Conservation (phyloP, 2,888 invertebrate species). For the Smittia aterrima region DNA sequence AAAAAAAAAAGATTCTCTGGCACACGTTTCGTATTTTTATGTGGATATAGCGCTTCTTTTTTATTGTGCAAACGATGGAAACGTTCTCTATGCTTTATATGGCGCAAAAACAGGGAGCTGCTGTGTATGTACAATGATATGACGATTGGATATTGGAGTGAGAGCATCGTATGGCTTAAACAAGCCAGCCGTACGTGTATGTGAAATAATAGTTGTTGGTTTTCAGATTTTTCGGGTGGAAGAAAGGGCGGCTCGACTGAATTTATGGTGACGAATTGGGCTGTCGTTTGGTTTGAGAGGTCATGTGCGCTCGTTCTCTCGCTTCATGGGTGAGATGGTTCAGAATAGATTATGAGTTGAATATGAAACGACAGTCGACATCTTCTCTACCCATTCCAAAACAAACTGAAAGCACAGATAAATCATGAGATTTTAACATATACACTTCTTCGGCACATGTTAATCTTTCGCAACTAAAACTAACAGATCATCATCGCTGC, state of each 20-base stretch:
- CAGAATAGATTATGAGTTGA: conserved; percentile 27
- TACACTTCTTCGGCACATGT: not conserved
- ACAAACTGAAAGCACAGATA: conserved; percentile 18
- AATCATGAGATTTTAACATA: conserved; percentile 34
- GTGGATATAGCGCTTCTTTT: not conserved
- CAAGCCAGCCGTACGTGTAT: conserved; percentile 34
- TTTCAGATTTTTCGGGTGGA: conserved; percentile 8
- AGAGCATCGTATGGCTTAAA: conserved; percentile 28
- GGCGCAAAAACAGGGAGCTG: conserved; percentile 15
- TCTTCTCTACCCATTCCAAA: not conserved
- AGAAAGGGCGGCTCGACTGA: not conserved
- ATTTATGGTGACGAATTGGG: conserved; percentile 29
- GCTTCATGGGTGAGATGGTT: conserved; percentile 6
- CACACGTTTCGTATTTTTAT: conserved; percentile 35
- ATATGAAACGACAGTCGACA: conserved; percentile 22
- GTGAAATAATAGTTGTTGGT: conserved; percentile 32
- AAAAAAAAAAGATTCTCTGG: conserved; percentile 3
- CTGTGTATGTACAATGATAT: not conserved
- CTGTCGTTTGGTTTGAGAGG: not conserved
- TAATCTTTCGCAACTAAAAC: not conserved
- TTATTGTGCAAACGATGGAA: conserved; percentile 30
- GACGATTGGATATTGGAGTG: conserved; percentile 1
- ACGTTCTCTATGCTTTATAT: conserved; percentile 26
- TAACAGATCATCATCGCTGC: conserved; percentile 7
- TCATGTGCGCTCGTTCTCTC: not conserved